phyloP scores from a whole-genome alignment of 2,797 vertebrate species.

The Malurus splendens region DNA sequence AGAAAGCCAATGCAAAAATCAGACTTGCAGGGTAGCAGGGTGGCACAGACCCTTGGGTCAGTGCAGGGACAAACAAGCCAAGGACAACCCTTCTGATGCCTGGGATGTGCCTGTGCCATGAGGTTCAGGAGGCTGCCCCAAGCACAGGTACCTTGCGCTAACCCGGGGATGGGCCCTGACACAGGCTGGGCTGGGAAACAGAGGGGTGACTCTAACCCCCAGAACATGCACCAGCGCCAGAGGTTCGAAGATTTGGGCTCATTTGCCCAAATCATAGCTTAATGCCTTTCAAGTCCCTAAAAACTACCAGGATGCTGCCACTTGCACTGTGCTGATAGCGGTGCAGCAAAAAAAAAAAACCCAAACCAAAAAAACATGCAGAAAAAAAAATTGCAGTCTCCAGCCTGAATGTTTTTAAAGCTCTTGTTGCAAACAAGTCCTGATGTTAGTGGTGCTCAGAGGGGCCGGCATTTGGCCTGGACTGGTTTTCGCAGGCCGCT shows the following conservation, averaged over 20 bases:
- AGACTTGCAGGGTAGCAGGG: rapidly evolving
- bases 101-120: background rate
- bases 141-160: background rate
- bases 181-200: background rate
- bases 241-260: background rate
- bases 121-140: background rate
- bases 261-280: background rate
- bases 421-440: background rate
- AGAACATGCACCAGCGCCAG: background rate
- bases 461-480: background rate
- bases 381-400: background rate
- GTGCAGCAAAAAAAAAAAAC: background rate
- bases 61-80: background rate
- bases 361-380: background rate
- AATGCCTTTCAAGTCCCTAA: background rate
- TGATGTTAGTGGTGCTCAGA: background rate
- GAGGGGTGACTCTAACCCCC: rapidly evolving
- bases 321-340: background rate
- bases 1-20: background rate
- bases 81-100: background rate
- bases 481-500: background rate
- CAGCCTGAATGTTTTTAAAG: background rate
- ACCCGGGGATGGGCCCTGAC: background rate
- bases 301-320: background rate
- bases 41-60: background rate